Evolutionary conservation across 2,797 vertebrate genomes (phyloP), one percentile per base, ranked within the genome.

Genomic region (Syndactyla subalaris): DNA sequence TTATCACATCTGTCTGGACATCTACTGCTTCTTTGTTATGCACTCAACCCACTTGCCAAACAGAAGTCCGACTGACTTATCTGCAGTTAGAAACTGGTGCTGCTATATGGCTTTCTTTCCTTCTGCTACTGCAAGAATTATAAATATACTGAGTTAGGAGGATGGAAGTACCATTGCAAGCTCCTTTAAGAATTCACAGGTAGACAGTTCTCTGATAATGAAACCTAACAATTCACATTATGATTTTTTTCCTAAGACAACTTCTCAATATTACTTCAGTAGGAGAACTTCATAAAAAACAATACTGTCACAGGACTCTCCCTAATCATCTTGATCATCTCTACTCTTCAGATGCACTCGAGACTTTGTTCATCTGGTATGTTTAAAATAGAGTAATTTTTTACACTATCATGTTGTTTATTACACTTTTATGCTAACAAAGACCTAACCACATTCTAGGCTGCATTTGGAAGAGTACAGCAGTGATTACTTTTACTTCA

Each of bases 31-130:
- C 49, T 70, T 15, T 70, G 38, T 57, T 57, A 81, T 0, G 0
- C 0, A 0, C 21, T 61, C 48, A 62, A 6, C 21, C 0, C 0
- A 43, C 22, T 6, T 55, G 20, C 66, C 32, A 23, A 45, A 73
- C 30, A 39, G 4, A 75, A 76, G 10, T 12, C 30, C n/a, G 8
- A 65, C 19, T 71, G 54, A 18, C 10, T 73, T 46, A 78, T 54
- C 43, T 92, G 51, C n/a, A 52, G 29, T 58, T 57, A 82, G 27
- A 85, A 85, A 58, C 0, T 12, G 7, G 9, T 71, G 30, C 36
- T 30, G 20, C 8, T 49, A 52, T 12, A 10, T 27, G 2, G 6
- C 29, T 32, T 65, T 43, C 34, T 54, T 23, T 58, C 51, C n/a
- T 68, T 63, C 70, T 10, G 15, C 4, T 65, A 72, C 27, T 36